Conservation (phyloP, 2,888 invertebrate genomes). For the Mystacides longicornis region DNA sequence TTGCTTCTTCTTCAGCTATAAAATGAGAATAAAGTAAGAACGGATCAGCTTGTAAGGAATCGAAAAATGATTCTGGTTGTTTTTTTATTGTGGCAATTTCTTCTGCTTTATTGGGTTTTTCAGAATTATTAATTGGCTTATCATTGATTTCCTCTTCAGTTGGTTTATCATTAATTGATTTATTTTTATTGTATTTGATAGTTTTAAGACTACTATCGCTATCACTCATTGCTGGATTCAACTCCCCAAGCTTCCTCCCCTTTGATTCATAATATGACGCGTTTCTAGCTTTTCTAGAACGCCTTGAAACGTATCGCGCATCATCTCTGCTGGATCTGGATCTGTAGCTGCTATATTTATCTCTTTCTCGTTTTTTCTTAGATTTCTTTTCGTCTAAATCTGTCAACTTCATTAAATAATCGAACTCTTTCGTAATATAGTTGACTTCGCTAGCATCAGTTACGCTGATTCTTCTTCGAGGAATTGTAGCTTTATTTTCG, state of each 20-base stretch:
- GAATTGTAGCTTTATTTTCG: constrained; percentile 3
- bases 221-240: constrained; percentile 11
- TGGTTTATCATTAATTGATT: constrained; percentile 3
- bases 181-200: constrained; percentile 10
- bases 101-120: constrained; percentile 7
- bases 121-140: neutral
- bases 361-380: constrained; percentile 9
- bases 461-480: constrained; percentile 12
- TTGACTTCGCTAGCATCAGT: constrained; percentile 16
- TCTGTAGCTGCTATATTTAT: constrained; percentile 12
- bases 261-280: constrained; percentile 11
- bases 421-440: constrained; percentile 20
- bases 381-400: constrained; percentile 9
- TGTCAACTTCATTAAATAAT: constrained; percentile 18
- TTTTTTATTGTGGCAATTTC: neutral
- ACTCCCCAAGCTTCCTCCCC: constrained; percentile 6
- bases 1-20: constrained; percentile 23
- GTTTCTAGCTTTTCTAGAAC: constrained; percentile 10
- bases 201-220: constrained; percentile 17
- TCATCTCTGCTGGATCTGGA: constrained; percentile 13
- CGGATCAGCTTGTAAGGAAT: constrained; percentile 23
- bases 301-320: constrained; percentile 8
- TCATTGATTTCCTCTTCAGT: neutral
- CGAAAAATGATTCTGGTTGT: constrained; percentile 14
- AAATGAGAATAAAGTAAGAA: constrained; percentile 25